Evolutionary conservation across 2,888 invertebrate genomes (phyloP), one percentile per base, ranked within the genome.

Genomic region (Hirtodrosophila histrioides): DNA sequence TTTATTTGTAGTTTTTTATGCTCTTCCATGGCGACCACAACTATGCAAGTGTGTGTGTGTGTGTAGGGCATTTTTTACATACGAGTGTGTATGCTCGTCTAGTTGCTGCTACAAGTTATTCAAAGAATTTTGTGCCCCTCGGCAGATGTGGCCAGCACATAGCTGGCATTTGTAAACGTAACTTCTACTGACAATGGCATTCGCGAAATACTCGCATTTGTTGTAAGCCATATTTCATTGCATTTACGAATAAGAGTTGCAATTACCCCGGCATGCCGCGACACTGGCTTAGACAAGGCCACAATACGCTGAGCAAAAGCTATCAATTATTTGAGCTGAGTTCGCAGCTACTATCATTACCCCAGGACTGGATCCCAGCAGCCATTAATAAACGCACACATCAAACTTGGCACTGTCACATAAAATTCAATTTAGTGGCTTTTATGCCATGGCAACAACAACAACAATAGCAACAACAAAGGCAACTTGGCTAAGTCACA

Each of bases 401-500:
- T 86, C 78, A 85, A 85, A 88, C 76, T 74, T 79, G 69, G 53
- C 74, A 70, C 71, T 77, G 77, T 69, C 78, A 78, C 86, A 86
- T 86, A 80, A 88, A 85, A 86, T 85, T 85, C 86, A 86, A 85
- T 88, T 85, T 78, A 80, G 86, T 74, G 74, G 64, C 71, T 78
- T 76, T 78, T 71, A 69, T 75, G 74, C 60, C 23, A 27, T 10
- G 54, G 33, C 70, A 58, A 51, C 74, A 57, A 46, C 66, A 63
- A 36, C 69, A 53, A 49, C 53, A 49, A 45, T 63, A 45, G 43
- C 53, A 60, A 53, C 36, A 46, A 60, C 43, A 40, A 46, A 23
- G 48, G 46, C 40, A 69, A 50, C 51, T 58, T 48, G 40, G 68
- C 53, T 31, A 67, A 62, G 53, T 54, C 49, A 57, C 54, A 70